A percentile compares a stretch with the other conserved stretches of the same genome.
phyloP scores from a whole-genome alignment of 1,140 invertebrate species.

The Harpegnathos saltator region DNA sequence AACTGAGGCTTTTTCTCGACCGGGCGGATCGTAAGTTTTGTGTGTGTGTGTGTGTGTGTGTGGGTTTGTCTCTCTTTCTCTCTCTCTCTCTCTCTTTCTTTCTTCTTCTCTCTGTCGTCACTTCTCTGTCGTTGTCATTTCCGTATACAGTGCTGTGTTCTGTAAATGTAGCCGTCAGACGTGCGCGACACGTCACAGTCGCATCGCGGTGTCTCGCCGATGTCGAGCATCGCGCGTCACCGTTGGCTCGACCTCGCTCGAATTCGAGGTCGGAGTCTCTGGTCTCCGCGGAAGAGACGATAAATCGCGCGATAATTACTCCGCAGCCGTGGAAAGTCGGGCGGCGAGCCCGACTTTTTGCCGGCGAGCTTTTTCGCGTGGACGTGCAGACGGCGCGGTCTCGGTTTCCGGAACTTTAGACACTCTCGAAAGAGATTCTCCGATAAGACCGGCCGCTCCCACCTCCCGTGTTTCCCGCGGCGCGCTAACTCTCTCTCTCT shows the following conservation, averaged over 20 bases:
- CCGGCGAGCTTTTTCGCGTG: constrained; percentile 2
- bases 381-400: neutral
- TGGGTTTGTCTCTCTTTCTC: neutral
- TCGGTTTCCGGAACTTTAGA: constrained; percentile 8
- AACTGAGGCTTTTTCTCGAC: neutral
- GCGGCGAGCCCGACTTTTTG: constrained; percentile 34
- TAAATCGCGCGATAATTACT: constrained; percentile 37
- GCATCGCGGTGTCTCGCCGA: too few relatives aligned
- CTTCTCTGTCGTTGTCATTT: neutral
- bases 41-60: too few relatives aligned
- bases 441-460: neutral
- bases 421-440: constrained; percentile 19
- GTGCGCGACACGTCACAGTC: too few relatives aligned
- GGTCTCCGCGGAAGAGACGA: neutral
- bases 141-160: too few relatives aligned
- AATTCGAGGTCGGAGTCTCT: neutral
- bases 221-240: too few relatives aligned
- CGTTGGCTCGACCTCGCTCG: neutral
- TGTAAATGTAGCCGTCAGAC: too few relatives aligned
- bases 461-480: neutral
- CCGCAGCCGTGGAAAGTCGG: too few relatives aligned
- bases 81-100: too few relatives aligned
- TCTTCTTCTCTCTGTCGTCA: neutral
- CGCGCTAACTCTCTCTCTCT: neutral
- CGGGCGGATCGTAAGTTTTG: constrained; percentile 6